Evolutionary conservation across 1,140 invertebrate species (phyloP).

Genomic region (Drosophila athabasca): DNA sequence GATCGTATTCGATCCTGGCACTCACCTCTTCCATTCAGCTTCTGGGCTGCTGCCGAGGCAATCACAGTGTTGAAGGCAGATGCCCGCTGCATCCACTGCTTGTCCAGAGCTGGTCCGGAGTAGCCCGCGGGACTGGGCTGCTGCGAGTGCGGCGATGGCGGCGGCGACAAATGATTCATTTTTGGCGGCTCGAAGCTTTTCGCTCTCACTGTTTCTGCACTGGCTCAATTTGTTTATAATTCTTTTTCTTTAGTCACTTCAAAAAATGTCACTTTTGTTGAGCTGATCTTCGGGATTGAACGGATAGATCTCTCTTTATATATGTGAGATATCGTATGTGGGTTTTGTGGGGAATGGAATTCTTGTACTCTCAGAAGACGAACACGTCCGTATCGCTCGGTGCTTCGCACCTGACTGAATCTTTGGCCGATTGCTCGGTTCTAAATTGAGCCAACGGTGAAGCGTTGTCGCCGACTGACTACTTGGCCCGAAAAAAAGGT

Average conservation of each 20-base stretch:
- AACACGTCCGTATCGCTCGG: constrained; percentile 82
- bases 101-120: constrained; percentile 63
- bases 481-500: constrained; percentile 35
- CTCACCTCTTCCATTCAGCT: constrained; percentile 79
- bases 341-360: constrained; percentile 8
- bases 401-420: constrained; percentile 84
- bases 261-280: constrained; percentile 43
- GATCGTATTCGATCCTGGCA: not conserved
- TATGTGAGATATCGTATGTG: no score
- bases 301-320: constrained; percentile 12
- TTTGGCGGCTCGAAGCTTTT: constrained; percentile 28
- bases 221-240: constrained; percentile 26
- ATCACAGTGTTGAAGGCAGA: constrained; percentile 81
- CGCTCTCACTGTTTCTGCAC: constrained; percentile 13
- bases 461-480: constrained; percentile 46
- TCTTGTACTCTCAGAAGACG: constrained; percentile 54
- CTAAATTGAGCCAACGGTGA: constrained; percentile 82
- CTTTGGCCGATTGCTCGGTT: constrained; percentile 74
- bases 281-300: constrained; percentile 18
- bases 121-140: constrained; percentile 72
- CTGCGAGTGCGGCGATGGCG: constrained; percentile 81
- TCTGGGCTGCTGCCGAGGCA: constrained; percentile 77
- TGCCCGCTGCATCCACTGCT: constrained; percentile 80
- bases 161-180: constrained; percentile 83
- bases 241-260: constrained; percentile 17